Percentiles rank a stretch among this genome's conserved stretches.
Conservation (phyloP, 2,113 vertebrate species). For the Peromyscus maniculatus region DNA sequence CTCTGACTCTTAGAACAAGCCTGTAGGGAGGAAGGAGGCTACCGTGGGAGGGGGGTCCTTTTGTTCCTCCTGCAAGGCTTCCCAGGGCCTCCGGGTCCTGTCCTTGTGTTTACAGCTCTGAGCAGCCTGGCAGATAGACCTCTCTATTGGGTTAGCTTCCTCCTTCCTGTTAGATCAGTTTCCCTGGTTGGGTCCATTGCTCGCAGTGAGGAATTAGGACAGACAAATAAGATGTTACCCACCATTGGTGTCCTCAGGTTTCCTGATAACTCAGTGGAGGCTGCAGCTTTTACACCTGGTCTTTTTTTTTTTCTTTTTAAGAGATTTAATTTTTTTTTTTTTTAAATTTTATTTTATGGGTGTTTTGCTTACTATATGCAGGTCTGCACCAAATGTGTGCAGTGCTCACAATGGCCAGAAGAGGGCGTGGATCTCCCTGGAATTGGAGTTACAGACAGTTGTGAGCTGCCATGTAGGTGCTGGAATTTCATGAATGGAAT, state of each 20-base stretch:
- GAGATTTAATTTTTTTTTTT: neutral
- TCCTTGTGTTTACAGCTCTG: neutral
- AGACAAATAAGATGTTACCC: neutral
- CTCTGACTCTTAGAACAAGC: neutral
- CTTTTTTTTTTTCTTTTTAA: neutral
- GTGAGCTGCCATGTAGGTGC: neutral
- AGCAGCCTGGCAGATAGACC: too few species aligned
- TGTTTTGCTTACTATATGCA: neutral
- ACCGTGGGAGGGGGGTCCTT: neutral
- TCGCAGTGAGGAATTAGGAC: neutral
- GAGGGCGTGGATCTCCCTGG: neutral
- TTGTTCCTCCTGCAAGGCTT: neutral
- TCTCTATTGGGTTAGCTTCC: neutral
- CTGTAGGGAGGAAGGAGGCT: neutral
- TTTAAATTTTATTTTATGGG: neutral
- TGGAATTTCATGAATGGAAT: neutral
- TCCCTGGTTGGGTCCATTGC: neutral
- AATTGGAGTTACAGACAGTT: neutral
- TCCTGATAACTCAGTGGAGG: neutral
- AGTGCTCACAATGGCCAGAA: neutral
- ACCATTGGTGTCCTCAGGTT: neutral
- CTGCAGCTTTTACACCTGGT: neutral
- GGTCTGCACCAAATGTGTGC: neutral
- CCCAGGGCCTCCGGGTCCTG: neutral
- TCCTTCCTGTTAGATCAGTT: neutral